These are phyloP conservation scores for Indicator indicator DNA, from an alignment of 2,113 vertebrate genomes.

Conservation along the genomic window DNA sequence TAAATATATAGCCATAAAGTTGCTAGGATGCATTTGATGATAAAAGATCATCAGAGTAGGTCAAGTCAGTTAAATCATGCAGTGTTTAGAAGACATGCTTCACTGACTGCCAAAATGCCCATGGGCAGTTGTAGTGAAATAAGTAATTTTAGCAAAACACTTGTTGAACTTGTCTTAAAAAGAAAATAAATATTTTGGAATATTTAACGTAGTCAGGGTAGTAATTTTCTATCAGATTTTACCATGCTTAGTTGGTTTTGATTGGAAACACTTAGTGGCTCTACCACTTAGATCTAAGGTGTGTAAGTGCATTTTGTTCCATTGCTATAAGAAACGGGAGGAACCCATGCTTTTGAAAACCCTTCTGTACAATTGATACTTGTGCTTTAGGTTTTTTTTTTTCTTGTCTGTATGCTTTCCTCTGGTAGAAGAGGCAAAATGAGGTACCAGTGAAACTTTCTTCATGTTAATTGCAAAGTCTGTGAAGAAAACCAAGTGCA, in stretches of 20 bases:
- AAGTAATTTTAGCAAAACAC: background rate
- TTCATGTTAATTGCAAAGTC: background rate
- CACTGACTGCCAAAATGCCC: background rate
- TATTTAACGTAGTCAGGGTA: background rate
- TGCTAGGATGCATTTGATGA: background rate
- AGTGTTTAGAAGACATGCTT: slow-evolving; percentile 16
- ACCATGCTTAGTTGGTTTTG: background rate
- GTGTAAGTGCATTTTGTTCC: background rate
- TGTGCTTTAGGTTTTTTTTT: background rate
- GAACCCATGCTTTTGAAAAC: background rate
- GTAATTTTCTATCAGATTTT: slow-evolving; percentile 35
- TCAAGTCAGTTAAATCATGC: slow-evolving; percentile 31
- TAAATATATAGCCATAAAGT: background rate
- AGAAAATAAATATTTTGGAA: slow-evolving; percentile 35
- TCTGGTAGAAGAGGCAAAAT: background rate
- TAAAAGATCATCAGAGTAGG: slow-evolving; percentile 12
- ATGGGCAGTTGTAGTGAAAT: slow-evolving; percentile 16
- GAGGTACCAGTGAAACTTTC: background rate
- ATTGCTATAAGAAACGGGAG: background rate
- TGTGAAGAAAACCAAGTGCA: background rate
- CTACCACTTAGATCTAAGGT: background rate
- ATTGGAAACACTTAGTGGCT: background rate
- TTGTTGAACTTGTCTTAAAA: slow-evolving; percentile 35
- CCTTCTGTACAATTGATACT: background rate
- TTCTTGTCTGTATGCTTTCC: background rate